A percentile compares a stretch with the other conserved stretches of the same genome.
Conservation (phyloP, 2,888 invertebrate species). For the Drosophila parthenogenetica region DNA sequence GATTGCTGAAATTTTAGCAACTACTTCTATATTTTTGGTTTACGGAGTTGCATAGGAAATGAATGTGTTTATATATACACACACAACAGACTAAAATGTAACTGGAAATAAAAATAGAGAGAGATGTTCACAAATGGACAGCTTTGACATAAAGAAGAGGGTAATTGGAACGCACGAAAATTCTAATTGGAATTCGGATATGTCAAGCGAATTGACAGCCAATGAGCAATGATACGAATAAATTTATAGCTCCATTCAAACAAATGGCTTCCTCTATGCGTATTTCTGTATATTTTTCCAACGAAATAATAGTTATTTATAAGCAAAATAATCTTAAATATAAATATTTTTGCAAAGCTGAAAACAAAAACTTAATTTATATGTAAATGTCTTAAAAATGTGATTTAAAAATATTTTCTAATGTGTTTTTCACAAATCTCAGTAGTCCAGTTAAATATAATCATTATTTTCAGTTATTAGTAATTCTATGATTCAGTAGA, state of each 20-base stretch:
- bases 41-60: conserved; percentile 1
- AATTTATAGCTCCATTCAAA: not conserved
- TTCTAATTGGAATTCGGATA: conserved; percentile 23
- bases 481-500: conserved; percentile 15
- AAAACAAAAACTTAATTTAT: conserved; percentile 1
- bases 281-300: not conserved
- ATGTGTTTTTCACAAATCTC: not conserved
- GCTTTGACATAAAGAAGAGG: not conserved
- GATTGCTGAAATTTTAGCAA: conserved; percentile 23
- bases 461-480: not conserved
- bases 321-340: not conserved
- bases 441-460: conserved; percentile 18
- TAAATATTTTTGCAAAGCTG: not conserved
- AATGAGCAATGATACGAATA: conserved; percentile 3
- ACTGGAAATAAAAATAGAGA: not conserved
- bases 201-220: conserved; percentile 5
- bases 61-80: not conserved
- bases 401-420: not conserved
- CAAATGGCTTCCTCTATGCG: too few relatives aligned
- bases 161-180: not conserved
- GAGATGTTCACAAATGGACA: not conserved
- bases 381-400: not conserved
- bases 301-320: not conserved
- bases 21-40: conserved; percentile 1
- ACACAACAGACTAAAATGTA: not conserved